A percentile compares a stretch with the other conserved stretches of the same genome.
phyloP scores from a whole-genome alignment of 2,113 vertebrate species.

The Engraulis encrasicolus region DNA sequence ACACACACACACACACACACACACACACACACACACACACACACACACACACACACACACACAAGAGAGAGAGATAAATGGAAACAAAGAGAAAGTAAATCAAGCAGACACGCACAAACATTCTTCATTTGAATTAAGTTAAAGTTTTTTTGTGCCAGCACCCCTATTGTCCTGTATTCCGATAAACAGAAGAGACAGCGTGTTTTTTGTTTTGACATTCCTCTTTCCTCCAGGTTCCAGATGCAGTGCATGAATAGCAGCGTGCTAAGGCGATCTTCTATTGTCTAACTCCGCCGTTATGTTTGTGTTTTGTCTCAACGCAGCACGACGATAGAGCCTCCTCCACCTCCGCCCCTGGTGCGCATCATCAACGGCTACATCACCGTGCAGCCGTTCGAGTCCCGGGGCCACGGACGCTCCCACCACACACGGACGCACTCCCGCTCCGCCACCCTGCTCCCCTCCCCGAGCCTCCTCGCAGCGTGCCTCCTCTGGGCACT shows the following conservation, averaged over 20 bases:
- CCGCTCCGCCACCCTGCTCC: slow-evolving; percentile 22
- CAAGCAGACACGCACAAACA: too few relatives aligned
- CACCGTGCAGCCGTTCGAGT: slow-evolving; percentile 67
- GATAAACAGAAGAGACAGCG: neutral
- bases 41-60: too few relatives aligned
- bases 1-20: too few relatives aligned
- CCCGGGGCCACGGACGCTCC: slow-evolving; percentile 41
- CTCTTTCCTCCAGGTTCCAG: neutral
- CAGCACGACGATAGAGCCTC: slow-evolving; percentile 73
- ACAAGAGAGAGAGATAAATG: too few relatives aligned
- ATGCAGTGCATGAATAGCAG: too few relatives aligned
- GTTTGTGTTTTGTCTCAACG: slow-evolving; percentile 42
- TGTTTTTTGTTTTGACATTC: neutral
- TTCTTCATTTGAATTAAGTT: too few relatives aligned
- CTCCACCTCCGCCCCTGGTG: slow-evolving; percentile 73
- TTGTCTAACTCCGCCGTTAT: neutral
- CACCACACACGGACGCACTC: slow-evolving; percentile 54
- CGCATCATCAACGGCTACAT: slow-evolving; percentile 81
- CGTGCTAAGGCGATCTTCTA: too few relatives aligned
- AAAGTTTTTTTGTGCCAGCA: too few relatives aligned
- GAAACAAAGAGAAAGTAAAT: too few relatives aligned
- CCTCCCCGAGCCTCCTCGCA: slow-evolving; percentile 43
- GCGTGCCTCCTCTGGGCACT: slow-evolving; percentile 58
- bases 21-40: too few relatives aligned
- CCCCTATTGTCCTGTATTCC: too few relatives aligned